Evolutionary conservation across 2,113 vertebrate species (phyloP).

Genomic region (Dicrurus megarhynchus): DNA sequence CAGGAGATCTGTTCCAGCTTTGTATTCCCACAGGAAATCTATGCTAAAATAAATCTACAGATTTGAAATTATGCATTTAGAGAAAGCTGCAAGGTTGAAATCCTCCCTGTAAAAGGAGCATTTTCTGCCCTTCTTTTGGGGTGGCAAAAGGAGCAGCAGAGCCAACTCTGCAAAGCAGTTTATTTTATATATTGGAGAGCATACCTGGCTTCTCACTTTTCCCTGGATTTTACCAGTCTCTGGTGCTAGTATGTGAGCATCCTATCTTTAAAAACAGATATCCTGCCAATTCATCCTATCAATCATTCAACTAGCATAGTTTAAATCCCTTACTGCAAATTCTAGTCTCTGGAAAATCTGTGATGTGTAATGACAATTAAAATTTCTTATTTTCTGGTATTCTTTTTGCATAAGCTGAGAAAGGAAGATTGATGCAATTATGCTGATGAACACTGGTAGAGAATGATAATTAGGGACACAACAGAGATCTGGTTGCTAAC

Average conservation of each 20-base stretch:
- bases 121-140: background rate
- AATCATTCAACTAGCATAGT: background rate
- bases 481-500: background rate
- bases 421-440: background rate
- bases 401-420: background rate
- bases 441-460: background rate
- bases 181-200: accelerated
- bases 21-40: background rate
- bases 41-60: background rate
- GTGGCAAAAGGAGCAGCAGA: background rate
- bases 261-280: background rate
- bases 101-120: background rate
- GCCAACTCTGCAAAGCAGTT: background rate
- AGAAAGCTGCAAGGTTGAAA: background rate
- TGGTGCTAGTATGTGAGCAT: background rate
- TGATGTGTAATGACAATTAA: background rate
- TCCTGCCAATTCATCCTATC: background rate
- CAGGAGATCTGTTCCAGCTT: background rate
- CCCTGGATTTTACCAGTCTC: background rate
- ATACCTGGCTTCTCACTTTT: background rate
- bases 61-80: background rate
- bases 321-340: background rate
- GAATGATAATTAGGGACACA: background rate
- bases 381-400: background rate
- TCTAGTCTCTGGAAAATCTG: background rate